Evolutionary conservation across 2,113 vertebrate species (phyloP).

Genomic region (Rhegmatorhina hoffmannsi): DNA sequence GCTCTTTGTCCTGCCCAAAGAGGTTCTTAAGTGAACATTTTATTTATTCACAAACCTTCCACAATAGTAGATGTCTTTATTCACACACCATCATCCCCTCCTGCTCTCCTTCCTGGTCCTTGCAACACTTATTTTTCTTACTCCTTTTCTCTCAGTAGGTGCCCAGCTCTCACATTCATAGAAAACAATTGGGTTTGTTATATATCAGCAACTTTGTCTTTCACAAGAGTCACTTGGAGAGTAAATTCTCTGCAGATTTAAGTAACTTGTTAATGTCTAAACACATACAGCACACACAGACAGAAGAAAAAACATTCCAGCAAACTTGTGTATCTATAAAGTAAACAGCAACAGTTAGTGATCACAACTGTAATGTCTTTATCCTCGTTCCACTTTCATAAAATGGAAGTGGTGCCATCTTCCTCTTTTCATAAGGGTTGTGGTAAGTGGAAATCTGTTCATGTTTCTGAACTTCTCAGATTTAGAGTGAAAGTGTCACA

Average conservation of each 20-base stretch:
- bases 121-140: background rate
- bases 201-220: background rate
- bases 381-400: background rate
- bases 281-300: background rate
- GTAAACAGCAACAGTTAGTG: background rate
- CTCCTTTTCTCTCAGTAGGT: background rate
- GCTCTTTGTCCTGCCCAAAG: background rate
- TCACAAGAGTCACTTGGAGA: background rate
- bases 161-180: background rate
- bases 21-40: background rate
- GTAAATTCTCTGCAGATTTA: background rate
- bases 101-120: background rate
- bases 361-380: background rate
- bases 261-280: background rate
- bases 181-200: background rate
- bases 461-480: background rate
- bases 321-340: background rate
- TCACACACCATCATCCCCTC: background rate
- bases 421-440: background rate
- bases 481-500: slow-evolving; percentile 38
- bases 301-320: background rate
- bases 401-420: background rate
- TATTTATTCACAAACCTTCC: background rate
- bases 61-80: background rate
- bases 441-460: background rate